Percentiles rank a stretch among this genome's conserved stretches.
Evolutionary conservation across 2,797 vertebrate species (phyloP).

Genomic region (Serranus cabrilla): DNA sequence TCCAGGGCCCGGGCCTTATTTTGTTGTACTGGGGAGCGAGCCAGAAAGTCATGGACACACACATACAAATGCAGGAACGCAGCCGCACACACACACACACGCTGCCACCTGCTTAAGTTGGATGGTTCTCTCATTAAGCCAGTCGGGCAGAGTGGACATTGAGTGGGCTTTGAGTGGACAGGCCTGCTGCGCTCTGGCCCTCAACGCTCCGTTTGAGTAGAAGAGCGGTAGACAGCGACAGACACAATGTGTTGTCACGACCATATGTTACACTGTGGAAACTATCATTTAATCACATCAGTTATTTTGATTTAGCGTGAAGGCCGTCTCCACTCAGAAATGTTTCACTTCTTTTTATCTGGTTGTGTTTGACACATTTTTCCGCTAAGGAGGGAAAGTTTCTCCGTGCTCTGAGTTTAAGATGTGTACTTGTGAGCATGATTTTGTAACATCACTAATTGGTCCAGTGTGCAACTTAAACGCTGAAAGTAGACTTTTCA

Average conservation of each 20-base stretch:
- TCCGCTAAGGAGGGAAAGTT: not conserved
- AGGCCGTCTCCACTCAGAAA: not conserved
- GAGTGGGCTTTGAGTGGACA: slow-evolving; percentile 46
- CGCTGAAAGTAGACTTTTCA: not conserved
- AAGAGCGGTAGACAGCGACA: not conserved
- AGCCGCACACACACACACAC: slow-evolving; percentile 21
- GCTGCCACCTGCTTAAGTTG: slow-evolving; percentile 65
- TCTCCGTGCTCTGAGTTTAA: not conserved
- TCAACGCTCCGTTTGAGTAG: not conserved
- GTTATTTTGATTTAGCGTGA: not conserved
- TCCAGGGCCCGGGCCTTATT: slow-evolving; percentile 55
- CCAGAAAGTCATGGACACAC: slow-evolving; percentile 57
- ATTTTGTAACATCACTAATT: not conserved
- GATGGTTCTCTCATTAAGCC: slow-evolving; percentile 52
- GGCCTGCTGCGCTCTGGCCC: slow-evolving; percentile 30
- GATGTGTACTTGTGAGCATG: not conserved
- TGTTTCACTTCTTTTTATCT: not conserved
- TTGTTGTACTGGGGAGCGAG: slow-evolving; percentile 66
- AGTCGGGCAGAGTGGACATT: slow-evolving; percentile 40
- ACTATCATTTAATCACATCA: not conserved
- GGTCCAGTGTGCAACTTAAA: not conserved
- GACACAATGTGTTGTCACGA: not conserved
- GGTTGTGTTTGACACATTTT: not conserved
- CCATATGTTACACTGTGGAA: not conserved
- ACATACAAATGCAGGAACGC: slow-evolving; percentile 37